phyloP scores from a whole-genome alignment of 2,113 vertebrate genomes.

The Cardinalis cardinalis region DNA sequence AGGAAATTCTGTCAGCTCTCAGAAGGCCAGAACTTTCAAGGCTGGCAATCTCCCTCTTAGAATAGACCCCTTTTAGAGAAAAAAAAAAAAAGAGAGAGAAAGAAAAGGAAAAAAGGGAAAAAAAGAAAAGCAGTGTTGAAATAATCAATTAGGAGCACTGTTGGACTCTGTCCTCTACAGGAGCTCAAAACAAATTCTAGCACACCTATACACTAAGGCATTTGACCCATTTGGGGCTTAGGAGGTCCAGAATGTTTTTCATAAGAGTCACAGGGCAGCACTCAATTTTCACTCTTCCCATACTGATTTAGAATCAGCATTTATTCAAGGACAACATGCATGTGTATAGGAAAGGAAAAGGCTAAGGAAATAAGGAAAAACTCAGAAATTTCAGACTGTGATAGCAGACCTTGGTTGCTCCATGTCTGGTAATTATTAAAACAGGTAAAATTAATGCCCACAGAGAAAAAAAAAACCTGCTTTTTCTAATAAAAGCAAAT shows the following conservation, averaged over 20 bases:
- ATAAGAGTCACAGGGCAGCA: fast-evolving
- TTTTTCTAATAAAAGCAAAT: background rate
- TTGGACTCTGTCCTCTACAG: background rate
- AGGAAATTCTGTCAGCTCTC: slow-evolving; percentile 17
- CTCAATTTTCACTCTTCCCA: background rate
- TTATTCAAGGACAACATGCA: background rate
- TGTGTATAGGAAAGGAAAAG: background rate
- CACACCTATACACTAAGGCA: background rate
- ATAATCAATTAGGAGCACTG: background rate
- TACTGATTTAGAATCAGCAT: background rate
- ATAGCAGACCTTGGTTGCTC: background rate
- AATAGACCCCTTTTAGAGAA: background rate
- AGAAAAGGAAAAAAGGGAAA: background rate
- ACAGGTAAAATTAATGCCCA: background rate
- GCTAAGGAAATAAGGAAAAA: background rate
- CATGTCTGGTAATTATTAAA: background rate
- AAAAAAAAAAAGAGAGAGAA: no score
- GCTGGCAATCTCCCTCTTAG: background rate
- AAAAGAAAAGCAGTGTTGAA: background rate
- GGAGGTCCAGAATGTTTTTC: background rate
- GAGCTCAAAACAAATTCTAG: background rate
- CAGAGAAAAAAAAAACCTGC: background rate
- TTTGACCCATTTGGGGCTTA: background rate
- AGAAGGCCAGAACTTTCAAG: background rate
- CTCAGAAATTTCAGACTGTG: background rate